A percentile compares a stretch with the other conserved stretches of the same genome.
phyloP scores from a whole-genome alignment of 2,888 invertebrate species.

The Metacarcinus magister region DNA sequence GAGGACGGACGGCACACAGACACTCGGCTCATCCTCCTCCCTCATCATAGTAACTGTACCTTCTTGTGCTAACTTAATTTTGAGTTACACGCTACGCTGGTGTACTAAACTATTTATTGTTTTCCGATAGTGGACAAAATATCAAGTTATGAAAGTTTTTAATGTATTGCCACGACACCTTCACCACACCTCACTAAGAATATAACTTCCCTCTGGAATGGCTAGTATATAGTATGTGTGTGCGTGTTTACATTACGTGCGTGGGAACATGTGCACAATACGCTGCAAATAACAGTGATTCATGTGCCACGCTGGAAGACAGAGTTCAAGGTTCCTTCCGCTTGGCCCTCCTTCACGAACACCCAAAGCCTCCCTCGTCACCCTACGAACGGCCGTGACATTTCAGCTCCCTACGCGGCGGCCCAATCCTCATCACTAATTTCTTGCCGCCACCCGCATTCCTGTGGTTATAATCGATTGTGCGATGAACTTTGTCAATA shows the following conservation, averaged over 20 bases:
- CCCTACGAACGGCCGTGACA: neutral
- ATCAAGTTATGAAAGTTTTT: neutral
- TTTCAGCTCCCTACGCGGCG: conserved; percentile 22
- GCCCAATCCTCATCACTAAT: conserved; percentile 4
- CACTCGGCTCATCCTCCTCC: too few relatives aligned
- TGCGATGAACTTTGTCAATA: conserved; percentile 3
- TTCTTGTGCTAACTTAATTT: neutral
- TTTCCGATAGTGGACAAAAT: neutral
- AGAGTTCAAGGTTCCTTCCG: neutral
- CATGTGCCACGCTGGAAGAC: neutral
- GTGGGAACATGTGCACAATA: neutral
- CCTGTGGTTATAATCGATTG: neutral
- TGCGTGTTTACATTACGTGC: neutral
- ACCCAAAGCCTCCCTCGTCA: neutral
- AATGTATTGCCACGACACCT: neutral
- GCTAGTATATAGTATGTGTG: conserved; percentile 1
- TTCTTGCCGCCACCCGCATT: neutral
- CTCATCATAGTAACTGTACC: neutral
- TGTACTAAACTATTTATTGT: neutral
- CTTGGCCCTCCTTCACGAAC: neutral
- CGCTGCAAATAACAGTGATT: neutral
- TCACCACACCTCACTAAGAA: neutral
- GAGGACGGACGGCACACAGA: too few relatives aligned
- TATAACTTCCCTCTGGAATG: neutral
- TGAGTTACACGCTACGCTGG: neutral